Evolutionary conservation across 2,888 invertebrate species (phyloP).

Genomic region (Drosophila conformis): DNA sequence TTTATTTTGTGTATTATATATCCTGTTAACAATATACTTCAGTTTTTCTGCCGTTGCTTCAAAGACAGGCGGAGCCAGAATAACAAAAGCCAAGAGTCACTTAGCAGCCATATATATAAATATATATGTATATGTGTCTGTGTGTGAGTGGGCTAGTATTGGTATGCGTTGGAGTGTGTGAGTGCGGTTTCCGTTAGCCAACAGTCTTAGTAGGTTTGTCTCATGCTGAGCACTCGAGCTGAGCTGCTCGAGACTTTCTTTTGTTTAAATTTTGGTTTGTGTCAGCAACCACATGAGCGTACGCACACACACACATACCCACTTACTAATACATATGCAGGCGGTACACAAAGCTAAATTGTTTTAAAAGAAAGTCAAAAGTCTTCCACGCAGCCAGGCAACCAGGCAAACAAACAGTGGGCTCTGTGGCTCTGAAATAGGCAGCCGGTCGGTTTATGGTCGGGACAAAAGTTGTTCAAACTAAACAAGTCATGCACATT

Average conservation of each 20-base stretch:
- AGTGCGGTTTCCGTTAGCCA: slow-evolving; percentile 81
- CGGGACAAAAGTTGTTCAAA: slow-evolving; percentile 64
- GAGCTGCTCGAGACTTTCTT: slow-evolving; percentile 69
- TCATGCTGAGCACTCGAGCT: slow-evolving; percentile 71
- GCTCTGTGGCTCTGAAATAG: slow-evolving; percentile 47
- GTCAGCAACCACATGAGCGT: slow-evolving; percentile 75
- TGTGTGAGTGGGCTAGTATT: slow-evolving; percentile 25
- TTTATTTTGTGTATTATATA: slow-evolving; percentile 82
- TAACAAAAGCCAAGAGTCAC: slow-evolving; percentile 76
- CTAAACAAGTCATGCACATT: slow-evolving; percentile 77
- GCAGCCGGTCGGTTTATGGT: slow-evolving; percentile 25
- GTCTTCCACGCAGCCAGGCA: slow-evolving; percentile 52
- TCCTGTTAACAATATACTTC: slow-evolving; percentile 82
- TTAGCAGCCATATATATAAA: slow-evolving; percentile 56
- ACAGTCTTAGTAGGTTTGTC: slow-evolving; percentile 74
- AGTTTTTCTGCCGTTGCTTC: slow-evolving; percentile 70
- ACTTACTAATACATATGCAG: slow-evolving; percentile 4
- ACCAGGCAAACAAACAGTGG: slow-evolving; percentile 61
- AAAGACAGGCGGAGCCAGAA: slow-evolving; percentile 62
- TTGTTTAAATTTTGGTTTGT: slow-evolving; percentile 82
- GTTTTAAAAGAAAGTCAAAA: slow-evolving; percentile 81
- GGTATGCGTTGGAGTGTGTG: slow-evolving; percentile 44
- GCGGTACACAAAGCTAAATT: slow-evolving; percentile 70
- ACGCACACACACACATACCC: slow-evolving; percentile 38
- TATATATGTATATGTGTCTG: slow-evolving; percentile 15